Evolutionary conservation across 2,113 vertebrate species (phyloP).

Genomic region (Lates calcarifer): DNA sequence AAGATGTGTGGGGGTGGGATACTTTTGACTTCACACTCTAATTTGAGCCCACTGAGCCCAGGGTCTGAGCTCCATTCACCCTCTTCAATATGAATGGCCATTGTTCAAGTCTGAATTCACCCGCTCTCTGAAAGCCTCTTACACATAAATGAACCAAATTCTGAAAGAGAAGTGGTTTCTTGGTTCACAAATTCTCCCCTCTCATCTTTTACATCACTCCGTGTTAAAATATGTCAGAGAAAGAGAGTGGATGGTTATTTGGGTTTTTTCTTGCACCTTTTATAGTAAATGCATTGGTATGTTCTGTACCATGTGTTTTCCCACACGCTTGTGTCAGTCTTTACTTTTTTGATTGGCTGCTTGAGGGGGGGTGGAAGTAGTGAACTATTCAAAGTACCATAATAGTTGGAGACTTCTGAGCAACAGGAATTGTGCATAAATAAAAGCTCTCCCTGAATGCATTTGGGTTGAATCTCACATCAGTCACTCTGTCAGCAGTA

Average conservation of each 20-base stretch:
- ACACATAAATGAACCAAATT: conserved; percentile 69
- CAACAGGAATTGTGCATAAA: not conserved
- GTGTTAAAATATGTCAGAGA: not conserved
- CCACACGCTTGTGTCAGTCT: conserved; percentile 13
- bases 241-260: not conserved
- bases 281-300: not conserved
- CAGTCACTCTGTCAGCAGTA: conserved; percentile 11
- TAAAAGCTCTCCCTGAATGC: conserved; percentile 14
- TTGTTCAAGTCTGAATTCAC: conserved; percentile 78
- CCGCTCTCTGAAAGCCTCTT: conserved; percentile 64
- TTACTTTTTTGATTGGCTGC: conserved; percentile 41
- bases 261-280: not conserved
- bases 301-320: conserved; percentile 14
- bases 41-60: conserved; percentile 48
- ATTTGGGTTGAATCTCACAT: conserved; percentile 19
- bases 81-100: conserved; percentile 71
- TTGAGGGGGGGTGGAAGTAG: conserved; percentile 17
- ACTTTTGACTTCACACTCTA: conserved; percentile 64
- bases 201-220: conserved; percentile 5
- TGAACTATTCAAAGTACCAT: conserved; percentile 21
- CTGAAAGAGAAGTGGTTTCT: conserved; percentile 35
- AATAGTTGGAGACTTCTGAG: conserved; percentile 30
- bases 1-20: conserved; percentile 45
- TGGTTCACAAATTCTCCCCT: conserved; percentile 11
- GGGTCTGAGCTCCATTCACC: conserved; percentile 73